A percentile compares a stretch with the other conserved stretches of the same genome.
phyloP scores from a whole-genome alignment of 2,888 invertebrate species.

The Congeria kusceri region DNA sequence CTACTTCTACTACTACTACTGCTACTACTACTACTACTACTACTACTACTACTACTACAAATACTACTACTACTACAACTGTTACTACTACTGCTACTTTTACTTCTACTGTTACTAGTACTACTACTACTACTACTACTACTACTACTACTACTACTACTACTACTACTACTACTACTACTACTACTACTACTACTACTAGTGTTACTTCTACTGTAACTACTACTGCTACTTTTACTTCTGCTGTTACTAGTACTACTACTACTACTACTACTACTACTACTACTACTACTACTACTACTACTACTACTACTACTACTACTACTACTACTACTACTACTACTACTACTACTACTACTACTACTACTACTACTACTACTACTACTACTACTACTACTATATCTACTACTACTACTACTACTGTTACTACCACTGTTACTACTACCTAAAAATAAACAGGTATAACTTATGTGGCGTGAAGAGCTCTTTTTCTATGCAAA shows the following conservation, averaged over 20 bases:
- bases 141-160: conserved; percentile 4
- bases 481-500: too few species aligned
- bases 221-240: too few species aligned
- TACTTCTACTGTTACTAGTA: not conserved
- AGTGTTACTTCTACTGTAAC: too few species aligned
- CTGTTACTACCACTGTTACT: not conserved
- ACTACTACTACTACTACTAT: too few species aligned
- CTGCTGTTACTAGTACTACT: too few species aligned
- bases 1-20: conserved; percentile 2
- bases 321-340: conserved; percentile 4
- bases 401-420: too few species aligned
- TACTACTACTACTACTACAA: too few species aligned
- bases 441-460: too few species aligned
- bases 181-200: too few species aligned
- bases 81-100: too few species aligned
- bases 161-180: not conserved
- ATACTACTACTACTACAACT: too few species aligned
- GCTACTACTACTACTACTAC: conserved; percentile 1
- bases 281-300: conserved; percentile 4
- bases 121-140: conserved; percentile 2
- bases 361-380: conserved; percentile 1
- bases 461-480: too few species aligned
- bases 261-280: conserved; percentile 2
- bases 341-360: conserved; percentile 1
- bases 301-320: not conserved